Base-by-base conservation (phyloP, 2,888 invertebrate genomes). In the Archaeoteleia sp. region DNA sequence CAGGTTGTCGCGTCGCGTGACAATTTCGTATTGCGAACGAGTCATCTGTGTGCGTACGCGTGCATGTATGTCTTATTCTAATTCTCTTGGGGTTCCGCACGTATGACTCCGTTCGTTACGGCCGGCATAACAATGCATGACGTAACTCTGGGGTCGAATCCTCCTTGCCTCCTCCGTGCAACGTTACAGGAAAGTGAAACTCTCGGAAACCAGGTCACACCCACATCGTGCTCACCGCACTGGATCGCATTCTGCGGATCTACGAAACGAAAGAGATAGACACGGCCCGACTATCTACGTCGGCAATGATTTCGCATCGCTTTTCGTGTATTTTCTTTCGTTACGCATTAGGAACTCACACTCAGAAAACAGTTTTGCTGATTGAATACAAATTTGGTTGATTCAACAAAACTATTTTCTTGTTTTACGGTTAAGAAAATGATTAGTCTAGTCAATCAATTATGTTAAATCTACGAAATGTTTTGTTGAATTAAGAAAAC, bases 121-220 rank as follows among this genome's bases (percentile, higher is more conserved):
- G 78, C 74, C 78, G 78, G 80, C 79, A 83, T 82, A 80, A 83
- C 83, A 83, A 83, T 83, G 80, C 79, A 77, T 82, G 81, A 72
- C 69, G 72, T 70, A 72, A 72, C 62, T 54, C 66, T 77, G 78
- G 82, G 82, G 82, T 81, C 82, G 82, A 79, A 82, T 83, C 82
- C 82, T 82, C 80, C 75, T 79, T 77, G 76, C 77, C 77, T 78
- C 79, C 79, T 78, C 78, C 76, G 75, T 75, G 74, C 76, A 77
- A 78, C 78, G 78, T 79, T 81, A 81, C 83, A 82, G 84, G 83
- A 84, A 84, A 85, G 85, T 85, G 85, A 85, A 85, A 85, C 85
- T 84, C 83, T 83, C 78, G 81, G 80, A 85, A 85, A 85, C 81
- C 81, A 82, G 85, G 85, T 85, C 85, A 85, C 85, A 85, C 85